Conservation (phyloP, 1,140 invertebrate genomes). For the Zophobas morio region DNA sequence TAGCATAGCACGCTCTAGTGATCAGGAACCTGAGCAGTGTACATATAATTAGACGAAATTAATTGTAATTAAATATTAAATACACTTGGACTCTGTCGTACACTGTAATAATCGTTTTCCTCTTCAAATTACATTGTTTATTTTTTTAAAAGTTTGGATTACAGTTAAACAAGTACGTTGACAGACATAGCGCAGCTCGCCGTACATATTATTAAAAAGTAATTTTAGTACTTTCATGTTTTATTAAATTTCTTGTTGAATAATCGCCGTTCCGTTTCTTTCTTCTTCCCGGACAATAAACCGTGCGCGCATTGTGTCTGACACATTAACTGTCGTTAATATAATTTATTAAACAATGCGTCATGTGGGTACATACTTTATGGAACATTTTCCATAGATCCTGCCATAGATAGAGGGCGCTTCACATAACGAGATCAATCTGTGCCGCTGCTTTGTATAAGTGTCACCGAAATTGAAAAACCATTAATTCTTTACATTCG, state of each 20-base stretch:
- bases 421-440: conserved; percentile 47
- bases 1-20: conserved; percentile 43
- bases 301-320: conserved; percentile 13
- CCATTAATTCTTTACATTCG: conserved; percentile 62
- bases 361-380: conserved; percentile 10
- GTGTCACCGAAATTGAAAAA: conserved; percentile 62
- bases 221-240: conserved; percentile 48
- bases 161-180: conserved; percentile 46
- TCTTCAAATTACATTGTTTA: conserved; percentile 49
- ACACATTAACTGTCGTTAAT: conserved; percentile 35
- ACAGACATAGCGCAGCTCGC: conserved; percentile 33
- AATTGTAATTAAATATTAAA: conserved; percentile 51
- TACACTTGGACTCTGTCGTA: conserved; percentile 43
- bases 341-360: conserved; percentile 40
- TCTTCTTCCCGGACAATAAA: conserved; percentile 24
- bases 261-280: conserved; percentile 40
- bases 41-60: conserved; percentile 47
- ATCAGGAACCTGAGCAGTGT: conserved; percentile 37
- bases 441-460: conserved; percentile 43
- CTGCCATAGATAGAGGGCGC: not conserved
- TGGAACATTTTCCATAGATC: not conserved
- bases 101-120: conserved; percentile 47
- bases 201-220: conserved; percentile 47
- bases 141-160: conserved; percentile 46
- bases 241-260: conserved; percentile 49